Evolutionary conservation across 2,888 invertebrate species (phyloP).

Genomic region (Rosalia funebris): DNA sequence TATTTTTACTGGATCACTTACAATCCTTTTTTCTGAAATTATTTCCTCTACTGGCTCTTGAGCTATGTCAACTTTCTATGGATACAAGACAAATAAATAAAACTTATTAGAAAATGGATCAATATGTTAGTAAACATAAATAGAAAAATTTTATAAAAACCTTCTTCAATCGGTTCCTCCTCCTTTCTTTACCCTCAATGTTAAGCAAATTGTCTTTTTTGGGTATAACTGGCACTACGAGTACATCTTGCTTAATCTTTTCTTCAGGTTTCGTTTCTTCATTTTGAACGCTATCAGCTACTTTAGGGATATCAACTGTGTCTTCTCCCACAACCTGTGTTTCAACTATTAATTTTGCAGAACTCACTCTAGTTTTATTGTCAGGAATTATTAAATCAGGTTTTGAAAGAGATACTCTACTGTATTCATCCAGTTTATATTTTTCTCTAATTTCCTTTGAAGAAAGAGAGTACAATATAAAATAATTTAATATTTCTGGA

Average conservation of each 20-base stretch:
- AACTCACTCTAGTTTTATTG: conserved; percentile 6
- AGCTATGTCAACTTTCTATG: conserved; percentile 34
- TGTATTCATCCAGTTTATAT: conserved; percentile 51
- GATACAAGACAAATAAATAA: background rate
- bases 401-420: conserved; percentile 41
- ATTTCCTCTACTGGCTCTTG: conserved; percentile 31
- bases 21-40: conserved; percentile 20
- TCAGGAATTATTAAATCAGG: conserved; percentile 40
- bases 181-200: conserved; percentile 1
- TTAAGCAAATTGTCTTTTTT: conserved; percentile 9
- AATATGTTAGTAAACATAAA: background rate
- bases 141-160: background rate
- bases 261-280: conserved; percentile 5
- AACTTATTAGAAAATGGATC: background rate
- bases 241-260: background rate
- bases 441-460: conserved; percentile 43
- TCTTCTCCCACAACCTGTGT: background rate
- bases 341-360: background rate
- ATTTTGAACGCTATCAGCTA: background rate
- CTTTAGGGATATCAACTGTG: background rate
- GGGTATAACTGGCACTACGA: background rate
- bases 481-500: conserved; percentile 66
- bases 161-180: background rate
- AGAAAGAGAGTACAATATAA: conserved; percentile 48
- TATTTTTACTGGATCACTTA: conserved; percentile 62